phyloP scores from a whole-genome alignment of 53 echinoderm and acorn worm species.

The Crossaster papposus region DNA sequence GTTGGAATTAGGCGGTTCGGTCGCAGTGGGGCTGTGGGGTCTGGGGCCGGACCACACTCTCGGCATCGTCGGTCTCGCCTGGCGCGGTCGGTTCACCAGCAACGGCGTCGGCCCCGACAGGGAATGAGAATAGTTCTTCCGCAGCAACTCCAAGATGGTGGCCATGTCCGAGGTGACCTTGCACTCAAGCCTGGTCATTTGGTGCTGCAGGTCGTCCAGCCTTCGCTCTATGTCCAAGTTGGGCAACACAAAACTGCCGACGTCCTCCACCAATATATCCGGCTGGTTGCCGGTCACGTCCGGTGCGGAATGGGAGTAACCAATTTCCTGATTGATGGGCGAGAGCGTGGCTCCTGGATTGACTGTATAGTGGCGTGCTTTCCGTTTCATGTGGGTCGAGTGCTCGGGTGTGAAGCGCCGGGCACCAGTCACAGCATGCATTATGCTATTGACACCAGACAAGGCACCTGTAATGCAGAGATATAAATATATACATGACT shows the following conservation, averaged over 20 bases:
- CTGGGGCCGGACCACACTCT: slow-evolving; percentile 87
- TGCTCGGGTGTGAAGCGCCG: slow-evolving; percentile 66
- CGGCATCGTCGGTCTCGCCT: slow-evolving; percentile 83
- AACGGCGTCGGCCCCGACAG: slow-evolving; percentile 80
- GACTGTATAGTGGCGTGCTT: slow-evolving; percentile 83
- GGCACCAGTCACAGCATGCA: slow-evolving; percentile 87
- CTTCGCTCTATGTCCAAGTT: slow-evolving; percentile 87
- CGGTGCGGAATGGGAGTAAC: slow-evolving; percentile 35
- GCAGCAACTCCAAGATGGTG: slow-evolving; percentile 89
- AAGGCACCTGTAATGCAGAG: slow-evolving; percentile 75
- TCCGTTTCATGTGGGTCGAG: slow-evolving; percentile 83
- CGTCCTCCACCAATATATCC: slow-evolving; percentile 90
- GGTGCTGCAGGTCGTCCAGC: slow-evolving; percentile 90
- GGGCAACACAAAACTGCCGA: slow-evolving; percentile 73
- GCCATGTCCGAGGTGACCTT: slow-evolving; percentile 94
- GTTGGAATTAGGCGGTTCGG: slow-evolving; percentile 22
- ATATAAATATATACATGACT: neutral
- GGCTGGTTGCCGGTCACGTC: slow-evolving; percentile 68
- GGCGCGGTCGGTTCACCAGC: slow-evolving; percentile 80
- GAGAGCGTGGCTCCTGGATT: slow-evolving; percentile 37
- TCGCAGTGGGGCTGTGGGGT: slow-evolving; percentile 67
- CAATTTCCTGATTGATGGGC: slow-evolving; percentile 34
- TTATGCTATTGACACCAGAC: slow-evolving; percentile 89
- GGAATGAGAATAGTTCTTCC: slow-evolving; percentile 66
- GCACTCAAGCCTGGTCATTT: slow-evolving; percentile 88